phyloP scores from a whole-genome alignment of 2,797 vertebrate genomes.

The Anguilla anguilla region DNA sequence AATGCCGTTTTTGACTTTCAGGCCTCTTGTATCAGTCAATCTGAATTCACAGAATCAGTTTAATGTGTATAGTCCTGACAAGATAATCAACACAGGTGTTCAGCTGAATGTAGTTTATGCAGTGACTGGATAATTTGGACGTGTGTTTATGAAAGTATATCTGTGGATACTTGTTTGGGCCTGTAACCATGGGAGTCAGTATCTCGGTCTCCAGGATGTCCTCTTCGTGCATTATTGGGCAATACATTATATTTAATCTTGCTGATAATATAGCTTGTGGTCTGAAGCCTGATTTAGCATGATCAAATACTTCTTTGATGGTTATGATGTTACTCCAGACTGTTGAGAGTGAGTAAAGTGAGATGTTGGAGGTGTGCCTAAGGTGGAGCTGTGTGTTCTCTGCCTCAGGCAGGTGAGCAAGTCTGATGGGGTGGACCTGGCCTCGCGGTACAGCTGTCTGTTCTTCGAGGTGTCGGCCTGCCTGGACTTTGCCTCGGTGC shows the following conservation, averaged over 20 bases:
- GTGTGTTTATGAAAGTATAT: background rate
- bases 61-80: background rate
- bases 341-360: background rate
- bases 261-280: constrained; percentile 1
- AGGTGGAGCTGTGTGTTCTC: background rate
- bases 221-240: background rate
- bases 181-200: background rate
- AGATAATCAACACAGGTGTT: background rate
- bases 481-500: constrained; percentile 81
- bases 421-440: constrained; percentile 78
- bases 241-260: background rate
- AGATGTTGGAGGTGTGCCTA: background rate
- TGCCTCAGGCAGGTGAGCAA: constrained; percentile 82
- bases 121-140: background rate
- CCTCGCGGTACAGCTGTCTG: constrained; percentile 74
- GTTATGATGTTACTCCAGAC: background rate
- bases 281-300: background rate
- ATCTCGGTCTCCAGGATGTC: background rate
- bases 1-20: background rate
- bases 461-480: constrained; percentile 90
- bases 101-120: background rate
- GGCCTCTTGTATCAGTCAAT: background rate
- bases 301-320: background rate
- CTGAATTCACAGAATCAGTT: background rate
- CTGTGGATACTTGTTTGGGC: background rate